Base-by-base conservation (phyloP, 2,888 invertebrate genomes). In the Athetis lepigone region DNA sequence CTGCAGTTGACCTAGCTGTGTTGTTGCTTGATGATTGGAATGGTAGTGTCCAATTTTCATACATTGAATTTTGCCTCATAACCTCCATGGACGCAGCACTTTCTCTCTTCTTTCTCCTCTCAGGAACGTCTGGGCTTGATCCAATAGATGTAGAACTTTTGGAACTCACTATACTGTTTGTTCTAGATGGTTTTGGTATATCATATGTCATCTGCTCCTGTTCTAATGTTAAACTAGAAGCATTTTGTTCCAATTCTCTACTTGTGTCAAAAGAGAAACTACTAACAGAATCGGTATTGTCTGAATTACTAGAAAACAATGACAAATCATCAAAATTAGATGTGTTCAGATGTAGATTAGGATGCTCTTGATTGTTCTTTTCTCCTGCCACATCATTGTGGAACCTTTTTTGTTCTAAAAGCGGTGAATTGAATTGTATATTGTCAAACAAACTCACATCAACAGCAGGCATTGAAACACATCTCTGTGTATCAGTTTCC, bases 361-460 rank as follows among this genome's bases (percentile, higher is more conserved):
- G 88, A 36, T 88, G 77, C 18, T 87, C 85, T 56, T 74, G 68
- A 46, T 70, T 78, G 9, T 70, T 81, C 45, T 76, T 71, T 16
- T 58, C 54, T 46, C 36, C 46, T 8, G 81, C 82, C 16, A 54
- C 71, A 13, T 90, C 88, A 75, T 85, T 89, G 37, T 78, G 77
- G 58, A 85, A 88, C 59, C 84, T 87, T 55, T 92, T 94, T 73
- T 94, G 95, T 78, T 92, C 92, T 39, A 92, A 81, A 51, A 96
- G 86, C 2, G 97, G 97, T 16, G 96, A 96, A 75, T 96, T 95
- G 80, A 97, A 97, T 69, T 96, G 95, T 68, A 97, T 96, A 45
- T 95, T 95, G 79, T 96, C 96, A 92, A 97, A 97, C 11, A 96
- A 90, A 82, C 95, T 94, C 6, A 95, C 93, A 80, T 96, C 95